Conservation (phyloP, 2,888 invertebrate species). For the Cataglyphis rosenhaueri region DNA sequence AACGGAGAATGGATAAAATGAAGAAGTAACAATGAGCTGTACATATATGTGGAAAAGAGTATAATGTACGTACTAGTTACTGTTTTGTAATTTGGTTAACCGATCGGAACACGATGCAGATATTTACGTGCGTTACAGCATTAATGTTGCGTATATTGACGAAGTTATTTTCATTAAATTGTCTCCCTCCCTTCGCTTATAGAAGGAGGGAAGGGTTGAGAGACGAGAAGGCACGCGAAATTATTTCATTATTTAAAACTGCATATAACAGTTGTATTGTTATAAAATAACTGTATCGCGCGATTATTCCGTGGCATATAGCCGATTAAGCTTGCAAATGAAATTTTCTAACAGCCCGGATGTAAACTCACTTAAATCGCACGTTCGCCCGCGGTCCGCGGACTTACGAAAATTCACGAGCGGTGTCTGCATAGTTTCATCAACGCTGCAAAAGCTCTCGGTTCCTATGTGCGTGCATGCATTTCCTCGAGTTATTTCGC, state of each 20-base stretch:
- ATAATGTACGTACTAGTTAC: background rate
- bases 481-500: conserved; percentile 44
- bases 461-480: background rate
- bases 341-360: conserved; percentile 6
- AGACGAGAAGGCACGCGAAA: background rate
- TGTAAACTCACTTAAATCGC: conserved; percentile 32
- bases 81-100: conserved; percentile 23
- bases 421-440: conserved; percentile 42
- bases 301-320: background rate
- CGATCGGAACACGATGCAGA: background rate
- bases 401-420: conserved; percentile 27
- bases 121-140: conserved; percentile 1
- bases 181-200: background rate
- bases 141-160: background rate
- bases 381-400: background rate
- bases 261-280: background rate
- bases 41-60: background rate
- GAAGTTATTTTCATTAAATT: conserved; percentile 30
- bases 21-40: conserved; percentile 24
- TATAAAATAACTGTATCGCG: background rate
- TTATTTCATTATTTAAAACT: conserved; percentile 33
- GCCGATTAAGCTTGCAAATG: conserved; percentile 1
- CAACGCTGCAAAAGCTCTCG: conserved; percentile 33
- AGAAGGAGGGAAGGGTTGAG: background rate
- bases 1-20: background rate